These are phyloP conservation scores for Orgyia antiqua DNA, from an alignment of 2,888 invertebrate species.

Conservation along the genomic window DNA sequence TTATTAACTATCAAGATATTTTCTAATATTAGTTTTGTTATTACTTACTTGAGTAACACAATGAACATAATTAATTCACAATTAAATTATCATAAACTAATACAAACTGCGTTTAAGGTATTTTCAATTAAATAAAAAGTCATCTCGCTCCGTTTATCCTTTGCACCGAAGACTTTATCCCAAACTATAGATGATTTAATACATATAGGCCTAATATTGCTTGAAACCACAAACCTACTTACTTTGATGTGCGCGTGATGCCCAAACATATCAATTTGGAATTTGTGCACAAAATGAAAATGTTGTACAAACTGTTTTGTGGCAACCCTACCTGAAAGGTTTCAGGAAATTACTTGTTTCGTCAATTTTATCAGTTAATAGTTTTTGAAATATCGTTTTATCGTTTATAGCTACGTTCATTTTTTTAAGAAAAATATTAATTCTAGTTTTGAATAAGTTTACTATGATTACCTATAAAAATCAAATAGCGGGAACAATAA, in stretches of 20 bases:
- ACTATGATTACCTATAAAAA: too few species aligned
- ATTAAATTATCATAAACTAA: too few species aligned
- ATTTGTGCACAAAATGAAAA: slow-evolving; percentile 23
- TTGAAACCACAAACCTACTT: slow-evolving; percentile 53
- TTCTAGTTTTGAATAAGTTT: too few species aligned
- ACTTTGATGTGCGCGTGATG: slow-evolving; percentile 59
- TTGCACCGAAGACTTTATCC: not conserved
- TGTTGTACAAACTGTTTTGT: slow-evolving; percentile 20
- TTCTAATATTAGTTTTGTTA: too few species aligned
- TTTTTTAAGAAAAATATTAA: too few species aligned
- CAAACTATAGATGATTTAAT: slow-evolving; percentile 57
- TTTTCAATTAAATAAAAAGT: too few species aligned
- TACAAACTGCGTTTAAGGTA: too few species aligned
- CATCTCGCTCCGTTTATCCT: not conserved
- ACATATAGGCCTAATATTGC: slow-evolving; percentile 55
- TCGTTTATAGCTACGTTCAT: too few species aligned
- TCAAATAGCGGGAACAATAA: too few species aligned
- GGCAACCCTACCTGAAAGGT: slow-evolving; percentile 18
- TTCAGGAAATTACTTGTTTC: slow-evolving; percentile 3
- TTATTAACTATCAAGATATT: too few species aligned
- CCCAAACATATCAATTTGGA: slow-evolving; percentile 59
- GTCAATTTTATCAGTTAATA: slow-evolving; percentile 1
- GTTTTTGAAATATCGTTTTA: slow-evolving; percentile 1
- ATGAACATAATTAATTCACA: too few species aligned
- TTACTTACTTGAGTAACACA: too few species aligned